Percentiles rank a stretch among this genome's conserved stretches.
Conservation (phyloP, 1,140 invertebrate genomes). For the Micrasema longulum region DNA sequence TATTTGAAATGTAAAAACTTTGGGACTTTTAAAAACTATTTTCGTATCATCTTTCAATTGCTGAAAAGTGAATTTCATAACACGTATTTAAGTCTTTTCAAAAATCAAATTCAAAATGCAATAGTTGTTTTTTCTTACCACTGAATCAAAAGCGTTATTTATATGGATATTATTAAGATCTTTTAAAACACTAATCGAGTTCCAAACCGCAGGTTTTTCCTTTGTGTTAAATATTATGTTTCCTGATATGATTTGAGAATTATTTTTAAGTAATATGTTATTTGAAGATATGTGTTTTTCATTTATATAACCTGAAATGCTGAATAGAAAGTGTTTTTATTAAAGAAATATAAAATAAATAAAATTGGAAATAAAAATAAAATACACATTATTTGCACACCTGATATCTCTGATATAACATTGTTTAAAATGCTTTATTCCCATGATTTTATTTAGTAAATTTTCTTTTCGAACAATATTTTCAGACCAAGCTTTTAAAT, state of each 20-base stretch:
- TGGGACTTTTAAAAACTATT: constrained; percentile 8
- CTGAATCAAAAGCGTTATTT: constrained; percentile 27
- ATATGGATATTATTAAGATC: constrained; percentile 38
- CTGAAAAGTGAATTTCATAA: constrained; percentile 20
- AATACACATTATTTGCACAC: not conserved
- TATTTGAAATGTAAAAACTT: constrained; percentile 12
- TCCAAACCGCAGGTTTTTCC: constrained; percentile 13
- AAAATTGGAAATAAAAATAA: not conserved
- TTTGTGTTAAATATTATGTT: constrained; percentile 32
- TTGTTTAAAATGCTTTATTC: constrained; percentile 1
- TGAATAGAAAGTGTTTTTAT: not conserved
- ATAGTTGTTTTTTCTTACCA: constrained; percentile 31
- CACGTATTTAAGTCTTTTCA: too few relatives aligned
- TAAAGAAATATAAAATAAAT: not conserved
- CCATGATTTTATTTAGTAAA: not conserved
- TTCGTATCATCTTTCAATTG: not conserved
- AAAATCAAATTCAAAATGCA: not conserved
- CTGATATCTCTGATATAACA: constrained; percentile 3
- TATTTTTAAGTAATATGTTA: constrained; percentile 27
- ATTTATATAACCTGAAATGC: constrained; percentile 44
- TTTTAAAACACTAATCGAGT: not conserved
- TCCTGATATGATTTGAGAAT: constrained; percentile 40
- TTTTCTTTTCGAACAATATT: constrained; percentile 15
- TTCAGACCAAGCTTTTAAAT: constrained; percentile 23
- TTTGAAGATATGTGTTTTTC: constrained; percentile 17